Evolutionary conservation across 2,888 invertebrate genomes (phyloP).

Genomic region (Bursaphelenchus okinawaensis): DNA sequence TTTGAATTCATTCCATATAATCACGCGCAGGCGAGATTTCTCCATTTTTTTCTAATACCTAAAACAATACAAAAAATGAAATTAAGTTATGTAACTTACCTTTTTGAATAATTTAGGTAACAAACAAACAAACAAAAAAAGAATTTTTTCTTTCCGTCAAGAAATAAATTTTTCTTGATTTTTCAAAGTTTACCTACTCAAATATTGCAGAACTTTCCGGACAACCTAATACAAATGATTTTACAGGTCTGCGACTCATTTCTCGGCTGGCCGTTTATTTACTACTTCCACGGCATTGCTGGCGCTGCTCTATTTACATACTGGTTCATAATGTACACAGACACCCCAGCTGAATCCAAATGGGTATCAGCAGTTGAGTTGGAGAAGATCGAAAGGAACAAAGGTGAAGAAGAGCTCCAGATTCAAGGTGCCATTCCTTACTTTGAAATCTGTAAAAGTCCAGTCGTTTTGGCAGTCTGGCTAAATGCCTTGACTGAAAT

Average conservation of each 20-base stretch:
- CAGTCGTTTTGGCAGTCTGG: conserved; percentile 15
- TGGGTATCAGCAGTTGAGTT: conserved; percentile 20
- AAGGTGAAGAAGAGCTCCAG: conserved; percentile 34
- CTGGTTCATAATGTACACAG: conserved; percentile 28
- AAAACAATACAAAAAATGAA: too few species aligned
- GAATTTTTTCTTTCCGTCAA: too few species aligned
- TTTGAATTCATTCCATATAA: too few species aligned
- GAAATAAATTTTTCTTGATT: too few species aligned
- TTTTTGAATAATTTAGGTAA: too few species aligned
- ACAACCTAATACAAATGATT: too few species aligned
- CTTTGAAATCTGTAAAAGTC: conserved; percentile 16
- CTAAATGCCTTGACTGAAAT: conserved; percentile 21
- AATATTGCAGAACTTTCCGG: too few species aligned
- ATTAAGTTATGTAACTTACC: too few species aligned
- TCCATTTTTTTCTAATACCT: too few species aligned
- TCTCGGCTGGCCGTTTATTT: conserved; percentile 43
- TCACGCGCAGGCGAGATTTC: too few species aligned
- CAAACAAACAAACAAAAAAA: too few species aligned
- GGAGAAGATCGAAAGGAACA: conserved; percentile 35
- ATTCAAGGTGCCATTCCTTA: conserved; percentile 34
- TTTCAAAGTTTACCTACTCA: too few species aligned
- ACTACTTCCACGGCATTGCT: conserved; percentile 33
- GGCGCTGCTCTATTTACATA: conserved; percentile 25
- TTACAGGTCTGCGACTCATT: conserved; percentile 20
- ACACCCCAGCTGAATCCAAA: conserved; percentile 21